Base-by-base conservation (phyloP, 2,888 invertebrate species). In the Electrophaes corylata region DNA sequence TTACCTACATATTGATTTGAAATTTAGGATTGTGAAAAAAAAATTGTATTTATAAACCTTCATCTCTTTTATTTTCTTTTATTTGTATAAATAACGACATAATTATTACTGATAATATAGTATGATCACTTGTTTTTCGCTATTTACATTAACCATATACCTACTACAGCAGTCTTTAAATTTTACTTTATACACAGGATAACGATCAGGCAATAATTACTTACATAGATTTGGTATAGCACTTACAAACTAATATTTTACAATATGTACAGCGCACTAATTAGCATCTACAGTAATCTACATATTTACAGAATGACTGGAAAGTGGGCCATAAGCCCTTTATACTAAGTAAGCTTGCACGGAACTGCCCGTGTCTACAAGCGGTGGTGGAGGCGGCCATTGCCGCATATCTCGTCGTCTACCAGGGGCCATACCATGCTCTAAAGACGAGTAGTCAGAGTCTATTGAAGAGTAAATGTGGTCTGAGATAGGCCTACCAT, bases 381-480 rank as follows among this genome's bases (percentile, higher is more conserved):
- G 78, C 6, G 90, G 87, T 4, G 91, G 91, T 35, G 91, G 91
- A 5, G 91, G 88, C 1, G 91, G 90, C 91, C 91, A 91, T 40
- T 91, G 91, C 4, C 91, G 80, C 70, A 86, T 80, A 52, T 89
- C 91, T 56, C 88, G 81, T 71, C 88, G 86, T 69, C 84, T 82
- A 56, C 85, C 92, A 67, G 84, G 93, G 76, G 88, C 88, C 91
- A 90, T 89, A 54, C 95, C 95, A 69, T 96, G 94, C 85, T 96
- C 96, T 73, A 96, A 92, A 57, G 96, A 96, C 73, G 96, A 96
- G 79, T 96, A 96, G 84, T 97, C 97, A 60, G 96, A 96, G 86
- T 97, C 97, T 85, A 97, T 97, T 78, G 96, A 96, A 54, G 96
- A 96, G 83, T 97, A 97, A 78, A 97, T 97, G 83, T 97, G 97